phyloP scores from a whole-genome alignment of 2,113 vertebrate species.

The Gavialis gangeticus region DNA sequence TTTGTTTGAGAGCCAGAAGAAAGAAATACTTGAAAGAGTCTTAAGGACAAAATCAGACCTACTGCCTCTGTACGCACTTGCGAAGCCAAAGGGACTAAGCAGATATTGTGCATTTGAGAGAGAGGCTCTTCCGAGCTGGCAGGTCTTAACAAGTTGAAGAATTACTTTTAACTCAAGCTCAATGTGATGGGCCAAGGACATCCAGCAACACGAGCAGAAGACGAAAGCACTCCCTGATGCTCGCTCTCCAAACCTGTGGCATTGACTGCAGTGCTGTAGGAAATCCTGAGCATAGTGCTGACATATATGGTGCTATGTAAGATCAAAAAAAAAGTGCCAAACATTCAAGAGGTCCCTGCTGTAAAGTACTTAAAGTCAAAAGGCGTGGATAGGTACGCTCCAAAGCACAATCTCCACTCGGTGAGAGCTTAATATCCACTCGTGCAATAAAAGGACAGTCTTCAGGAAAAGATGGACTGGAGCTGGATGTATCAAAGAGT shows the following conservation, averaged over 20 bases:
- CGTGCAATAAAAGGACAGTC: neutral
- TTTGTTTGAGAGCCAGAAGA: constrained; percentile 42
- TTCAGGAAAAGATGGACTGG: neutral
- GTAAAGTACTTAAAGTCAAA: neutral
- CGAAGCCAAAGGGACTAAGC: neutral
- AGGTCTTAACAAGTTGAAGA: neutral
- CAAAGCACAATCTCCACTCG: neutral
- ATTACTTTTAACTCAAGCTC: neutral
- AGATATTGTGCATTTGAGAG: neutral
- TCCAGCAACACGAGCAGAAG: neutral
- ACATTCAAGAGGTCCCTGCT: neutral
- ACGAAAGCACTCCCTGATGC: neutral
- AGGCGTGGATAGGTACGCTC: neutral
- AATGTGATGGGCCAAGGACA: neutral
- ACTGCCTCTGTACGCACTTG: neutral
- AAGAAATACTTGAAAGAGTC: constrained; percentile 57
- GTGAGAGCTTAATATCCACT: neutral
- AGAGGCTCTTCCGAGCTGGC: neutral
- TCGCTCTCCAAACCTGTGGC: neutral
- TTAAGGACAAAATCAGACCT: constrained; percentile 4
- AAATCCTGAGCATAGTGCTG: neutral
- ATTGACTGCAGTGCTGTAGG: accelerated
- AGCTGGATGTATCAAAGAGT: neutral
- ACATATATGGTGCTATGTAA: neutral
- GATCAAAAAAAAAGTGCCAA: accelerated